Conservation (phyloP, 2,888 invertebrate species). For the Philonicus albiceps region DNA sequence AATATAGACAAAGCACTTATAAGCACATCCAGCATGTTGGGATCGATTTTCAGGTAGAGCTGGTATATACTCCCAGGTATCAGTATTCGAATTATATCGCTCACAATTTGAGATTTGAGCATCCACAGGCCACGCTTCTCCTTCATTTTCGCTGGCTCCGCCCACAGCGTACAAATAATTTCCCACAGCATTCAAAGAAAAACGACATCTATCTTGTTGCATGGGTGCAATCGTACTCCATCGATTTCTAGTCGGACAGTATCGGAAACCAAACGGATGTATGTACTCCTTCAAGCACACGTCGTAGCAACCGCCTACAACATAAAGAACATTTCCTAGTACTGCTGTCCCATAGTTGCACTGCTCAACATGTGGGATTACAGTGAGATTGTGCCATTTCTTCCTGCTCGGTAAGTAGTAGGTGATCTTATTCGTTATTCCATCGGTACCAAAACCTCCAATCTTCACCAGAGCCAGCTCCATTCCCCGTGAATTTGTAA, state of each 20-base stretch:
- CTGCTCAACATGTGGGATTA: constrained; percentile 77
- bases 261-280: constrained; percentile 76
- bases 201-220: constrained; percentile 72
- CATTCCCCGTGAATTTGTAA: constrained; percentile 73
- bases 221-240: constrained; percentile 76
- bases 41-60: constrained; percentile 68
- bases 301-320: constrained; percentile 77
- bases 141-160: constrained; percentile 67
- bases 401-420: constrained; percentile 69
- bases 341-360: constrained; percentile 77
- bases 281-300: constrained; percentile 72
- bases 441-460: constrained; percentile 73
- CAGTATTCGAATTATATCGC: constrained; percentile 68
- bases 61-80: constrained; percentile 69
- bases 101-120: constrained; percentile 65
- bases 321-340: constrained; percentile 72
- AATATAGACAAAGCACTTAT: constrained; percentile 58
- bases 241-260: constrained; percentile 68
- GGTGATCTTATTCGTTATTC: constrained; percentile 74
- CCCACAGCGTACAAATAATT: constrained; percentile 70
- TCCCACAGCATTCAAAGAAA: constrained; percentile 70
- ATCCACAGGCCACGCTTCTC: constrained; percentile 59
- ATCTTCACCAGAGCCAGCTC: constrained; percentile 73
- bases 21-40: constrained; percentile 68
- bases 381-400: constrained; percentile 72